Evolutionary conservation across 2,797 vertebrate species (phyloP), one percentile per base, ranked within the genome.

Genomic region (Enteromius afrohamiltoni): DNA sequence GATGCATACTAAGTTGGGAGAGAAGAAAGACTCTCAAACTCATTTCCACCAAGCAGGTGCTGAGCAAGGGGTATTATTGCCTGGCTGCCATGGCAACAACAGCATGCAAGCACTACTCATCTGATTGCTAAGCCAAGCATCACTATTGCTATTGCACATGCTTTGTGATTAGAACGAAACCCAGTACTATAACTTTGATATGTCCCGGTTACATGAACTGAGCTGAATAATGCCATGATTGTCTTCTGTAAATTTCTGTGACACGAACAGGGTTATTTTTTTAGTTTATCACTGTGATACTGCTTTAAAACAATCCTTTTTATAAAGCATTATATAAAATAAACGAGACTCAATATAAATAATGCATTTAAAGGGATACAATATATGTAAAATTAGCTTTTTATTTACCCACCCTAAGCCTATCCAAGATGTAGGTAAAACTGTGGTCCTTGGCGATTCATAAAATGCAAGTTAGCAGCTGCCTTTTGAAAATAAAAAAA

Each of bases 11-110:
- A 19, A 34, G 29, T 19, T 65, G 29, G 16, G 16, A 19, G 17
- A 19, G 29, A 19, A 65, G 62, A 34, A 34, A 29, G 13, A 7
- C 31, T 69, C 42, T 9, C 26, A 74, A 14, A 23, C 13, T 34
- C n/a, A 79, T 68, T 67, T 79, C 45, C 62, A 51, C 62, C 8
- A 68, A 79, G 64, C 45, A 68, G 77, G 47, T 68, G 42, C 29
- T 79, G 29, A 67, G 62, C 45, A 65, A 67, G 62, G 45, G 21
- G 37, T 34, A 79, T 23, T 40, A 40, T 42, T 23, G 64, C 13
- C 34, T 69, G 42, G 78, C 68, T 79, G 31, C n/a, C 64, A 55
- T 23, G 34, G 47, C n/a, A 69, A 69, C 8, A 0, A 40, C 31
- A 79, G 16, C 49, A 40, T 69, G 47, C 9, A 42, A 29, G 34